Evolutionary conservation across 2,113 vertebrate genomes (phyloP), one percentile per base, ranked within the genome.

Genomic region (Pygoscelis antarcticus): DNA sequence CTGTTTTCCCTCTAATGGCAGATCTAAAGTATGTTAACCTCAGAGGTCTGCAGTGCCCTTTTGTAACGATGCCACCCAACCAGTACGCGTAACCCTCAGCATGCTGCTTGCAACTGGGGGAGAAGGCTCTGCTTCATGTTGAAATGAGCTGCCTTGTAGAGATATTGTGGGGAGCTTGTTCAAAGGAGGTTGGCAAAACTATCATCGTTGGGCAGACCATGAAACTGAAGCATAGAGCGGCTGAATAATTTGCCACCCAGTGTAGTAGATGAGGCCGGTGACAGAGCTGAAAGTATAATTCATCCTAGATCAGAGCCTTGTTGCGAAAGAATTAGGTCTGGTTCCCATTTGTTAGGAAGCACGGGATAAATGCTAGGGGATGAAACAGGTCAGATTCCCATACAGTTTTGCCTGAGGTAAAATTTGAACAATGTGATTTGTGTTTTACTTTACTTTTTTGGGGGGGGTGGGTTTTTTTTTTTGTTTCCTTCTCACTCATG

Each of bases 41-140:
- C 42, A 15, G 52, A 52, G 29, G 40, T 42, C 36, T 75, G 23
- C 36, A 6, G 47, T 81, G 60, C 16, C 13, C 22, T 65, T 91
- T 42, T 77, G 25, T 83, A n/a, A 57, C 0, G 4, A 42, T 66
- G 42, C 61, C 54, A 52, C 42, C 47, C 72, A 52, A 38, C 10
- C 1, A 0, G 1, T 22, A 1, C 2, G 21, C 1, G 10, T 62
- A 75, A 55, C 29, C 15, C 62, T 83, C 17, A 36, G 29, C 7
- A 1, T 34, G 30, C 25, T 25, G 2, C 40, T 26, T 25, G 25
- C 16, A 54, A 3, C 11, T 8, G 25, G 15, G 27, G 12, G 21
- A 82, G 42, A 68, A 85, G 30, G 25, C 16, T 88, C 54, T 62
- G 49, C 25, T 77, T 49, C 25, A 3, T 9, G 27, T 34, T 80